phyloP scores from a whole-genome alignment of 2,113 vertebrate genomes.

The Cottus gobio region DNA sequence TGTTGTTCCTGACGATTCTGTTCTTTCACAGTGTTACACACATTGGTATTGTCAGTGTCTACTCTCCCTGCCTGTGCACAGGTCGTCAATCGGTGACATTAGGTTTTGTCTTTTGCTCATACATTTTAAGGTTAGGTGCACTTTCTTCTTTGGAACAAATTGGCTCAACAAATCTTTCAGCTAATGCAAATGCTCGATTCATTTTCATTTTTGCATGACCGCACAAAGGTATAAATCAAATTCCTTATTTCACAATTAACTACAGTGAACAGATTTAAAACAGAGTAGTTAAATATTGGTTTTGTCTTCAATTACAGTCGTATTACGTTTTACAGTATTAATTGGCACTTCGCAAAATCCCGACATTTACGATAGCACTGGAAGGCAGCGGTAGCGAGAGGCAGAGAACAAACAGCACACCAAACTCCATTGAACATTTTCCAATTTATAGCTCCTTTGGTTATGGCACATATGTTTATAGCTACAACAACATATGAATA shows the following conservation, averaged over 20 bases:
- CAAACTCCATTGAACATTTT: slow-evolving; percentile 11
- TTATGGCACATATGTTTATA: not conserved
- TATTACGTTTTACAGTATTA: not conserved
- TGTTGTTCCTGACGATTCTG: not conserved
- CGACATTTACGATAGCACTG: not conserved
- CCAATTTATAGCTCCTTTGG: not conserved
- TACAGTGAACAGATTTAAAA: not conserved
- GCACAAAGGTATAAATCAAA: not conserved
- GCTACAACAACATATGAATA: not conserved
- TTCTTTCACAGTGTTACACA: not conserved
- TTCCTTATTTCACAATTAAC: not conserved
- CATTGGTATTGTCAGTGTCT: not conserved
- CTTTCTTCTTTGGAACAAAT: not conserved
- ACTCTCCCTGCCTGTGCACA: not conserved
- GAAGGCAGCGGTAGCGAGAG: slow-evolving; percentile 40
- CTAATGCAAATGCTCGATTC: not conserved
- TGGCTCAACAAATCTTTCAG: not conserved
- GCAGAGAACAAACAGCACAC: not conserved
- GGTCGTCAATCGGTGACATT: not conserved
- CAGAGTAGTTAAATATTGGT: not conserved
- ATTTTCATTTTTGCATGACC: not conserved
- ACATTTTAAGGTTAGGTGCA: not conserved
- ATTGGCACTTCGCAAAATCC: not conserved
- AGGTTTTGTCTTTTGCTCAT: not conserved
- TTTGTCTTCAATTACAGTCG: not conserved